Conservation (phyloP, 2,797 vertebrate species). For the Sciurus vulgaris region DNA sequence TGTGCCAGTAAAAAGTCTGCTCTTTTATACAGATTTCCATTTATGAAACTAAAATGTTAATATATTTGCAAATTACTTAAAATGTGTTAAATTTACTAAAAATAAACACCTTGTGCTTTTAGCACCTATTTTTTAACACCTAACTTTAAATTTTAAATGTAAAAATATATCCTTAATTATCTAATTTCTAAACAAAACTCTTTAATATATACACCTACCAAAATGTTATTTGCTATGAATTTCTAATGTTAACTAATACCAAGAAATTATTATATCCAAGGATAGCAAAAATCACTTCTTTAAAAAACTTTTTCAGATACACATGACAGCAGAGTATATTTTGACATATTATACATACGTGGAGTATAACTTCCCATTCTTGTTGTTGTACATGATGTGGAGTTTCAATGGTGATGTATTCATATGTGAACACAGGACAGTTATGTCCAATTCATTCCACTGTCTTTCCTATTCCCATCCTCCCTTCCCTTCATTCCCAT, state of each 20-base stretch:
- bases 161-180: slow-evolving; percentile 16
- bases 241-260: slow-evolving; percentile 53
- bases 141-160: slow-evolving; percentile 28
- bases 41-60: slow-evolving; percentile 48
- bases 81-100: slow-evolving; percentile 23
- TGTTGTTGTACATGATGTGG: too few relatives aligned
- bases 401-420: too few relatives aligned
- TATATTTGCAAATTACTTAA: slow-evolving; percentile 41
- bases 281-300: slow-evolving; percentile 4
- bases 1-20: neutral
- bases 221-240: slow-evolving; percentile 26
- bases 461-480: too few relatives aligned
- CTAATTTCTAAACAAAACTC: slow-evolving; percentile 31
- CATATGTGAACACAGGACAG: too few relatives aligned
- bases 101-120: slow-evolving; percentile 8
- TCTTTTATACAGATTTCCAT: slow-evolving; percentile 5
- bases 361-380: too few relatives aligned
- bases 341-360: too few relatives aligned
- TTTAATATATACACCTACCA: neutral
- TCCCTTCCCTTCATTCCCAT: too few relatives aligned
- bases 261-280: slow-evolving; percentile 26
- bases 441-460: too few relatives aligned
- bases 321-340: too few relatives aligned
- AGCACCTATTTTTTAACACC: neutral
- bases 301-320: too few relatives aligned